Evolutionary conservation across 1,140 invertebrate genomes (phyloP).

Genomic region (Tetranychus urticae): DNA sequence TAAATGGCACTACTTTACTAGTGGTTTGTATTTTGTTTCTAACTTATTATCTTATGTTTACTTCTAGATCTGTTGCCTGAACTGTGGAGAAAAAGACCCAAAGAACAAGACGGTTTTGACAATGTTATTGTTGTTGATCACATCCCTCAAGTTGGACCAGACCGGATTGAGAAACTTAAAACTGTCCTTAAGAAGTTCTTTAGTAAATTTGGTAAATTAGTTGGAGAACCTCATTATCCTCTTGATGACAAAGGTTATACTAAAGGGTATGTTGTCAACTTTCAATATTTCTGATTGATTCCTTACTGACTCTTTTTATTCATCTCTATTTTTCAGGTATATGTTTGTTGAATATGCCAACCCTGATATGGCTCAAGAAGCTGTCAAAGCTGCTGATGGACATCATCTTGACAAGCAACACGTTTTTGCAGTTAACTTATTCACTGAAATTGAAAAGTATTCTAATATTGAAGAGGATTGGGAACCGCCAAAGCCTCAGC

Average conservation of each 20-base stretch:
- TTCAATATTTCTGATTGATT: not conserved
- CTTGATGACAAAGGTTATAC: conserved; percentile 54
- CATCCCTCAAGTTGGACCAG: conserved; percentile 73
- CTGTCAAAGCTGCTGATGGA: conserved; percentile 63
- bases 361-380: conserved; percentile 52
- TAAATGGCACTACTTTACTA: not conserved
- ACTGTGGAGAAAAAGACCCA: conserved; percentile 57
- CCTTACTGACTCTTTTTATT: conserved; percentile 6
- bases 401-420: conserved; percentile 90
- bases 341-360: conserved; percentile 78
- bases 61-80: conserved; percentile 65
- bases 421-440: conserved; percentile 80
- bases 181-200: conserved; percentile 79
- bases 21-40: not conserved
- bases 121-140: conserved; percentile 89
- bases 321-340: conserved; percentile 30
- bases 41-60: not conserved
- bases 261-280: conserved; percentile 39
- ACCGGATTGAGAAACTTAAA: conserved; percentile 71
- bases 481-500: conserved; percentile 60
- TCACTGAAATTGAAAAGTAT: conserved; percentile 90
- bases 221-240: conserved; percentile 63
- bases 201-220: conserved; percentile 65
- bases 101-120: conserved; percentile 82
- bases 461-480: conserved; percentile 74